Evolutionary conservation across 2,888 invertebrate species (phyloP).

Genomic region (Hypolimnas misippus): DNA sequence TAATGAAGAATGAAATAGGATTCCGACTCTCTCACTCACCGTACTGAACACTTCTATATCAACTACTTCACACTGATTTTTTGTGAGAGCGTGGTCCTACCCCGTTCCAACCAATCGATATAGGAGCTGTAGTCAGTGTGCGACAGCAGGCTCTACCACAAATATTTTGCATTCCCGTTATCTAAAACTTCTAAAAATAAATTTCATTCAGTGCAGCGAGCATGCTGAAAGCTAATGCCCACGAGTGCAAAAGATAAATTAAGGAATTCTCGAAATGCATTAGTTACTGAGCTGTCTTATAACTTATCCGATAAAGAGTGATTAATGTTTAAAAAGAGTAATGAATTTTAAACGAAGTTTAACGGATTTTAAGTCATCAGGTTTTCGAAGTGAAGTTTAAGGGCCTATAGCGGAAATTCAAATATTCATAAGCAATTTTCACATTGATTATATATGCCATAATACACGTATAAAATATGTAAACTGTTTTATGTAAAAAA

Average conservation of each 20-base stretch:
- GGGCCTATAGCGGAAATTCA: background rate
- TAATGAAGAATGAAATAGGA: too few species aligned
- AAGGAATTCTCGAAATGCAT: slow-evolving; percentile 19
- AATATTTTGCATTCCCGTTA: background rate
- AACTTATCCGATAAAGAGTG: slow-evolving; percentile 23
- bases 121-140: too few species aligned
- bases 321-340: slow-evolving; percentile 24
- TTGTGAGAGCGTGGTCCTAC: too few species aligned
- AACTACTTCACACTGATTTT: too few species aligned
- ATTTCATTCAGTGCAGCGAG: background rate
- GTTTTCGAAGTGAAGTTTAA: background rate
- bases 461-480: background rate
- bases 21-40: too few species aligned
- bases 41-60: too few species aligned
- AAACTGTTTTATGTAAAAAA: too few species aligned
- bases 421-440: slow-evolving; percentile 4
- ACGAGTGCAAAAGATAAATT: slow-evolving; percentile 10
- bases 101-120: too few species aligned
- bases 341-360: slow-evolving; percentile 14
- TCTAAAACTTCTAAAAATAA: background rate
- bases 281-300: slow-evolving; percentile 13
- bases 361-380: background rate
- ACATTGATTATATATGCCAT: background rate
- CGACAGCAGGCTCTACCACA: too few species aligned
- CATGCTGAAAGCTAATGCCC: slow-evolving; percentile 6